Evolutionary conservation across 2,113 vertebrate species (phyloP), one percentile per base, ranked within the genome.

Genomic region (Oreochromis aureus): DNA sequence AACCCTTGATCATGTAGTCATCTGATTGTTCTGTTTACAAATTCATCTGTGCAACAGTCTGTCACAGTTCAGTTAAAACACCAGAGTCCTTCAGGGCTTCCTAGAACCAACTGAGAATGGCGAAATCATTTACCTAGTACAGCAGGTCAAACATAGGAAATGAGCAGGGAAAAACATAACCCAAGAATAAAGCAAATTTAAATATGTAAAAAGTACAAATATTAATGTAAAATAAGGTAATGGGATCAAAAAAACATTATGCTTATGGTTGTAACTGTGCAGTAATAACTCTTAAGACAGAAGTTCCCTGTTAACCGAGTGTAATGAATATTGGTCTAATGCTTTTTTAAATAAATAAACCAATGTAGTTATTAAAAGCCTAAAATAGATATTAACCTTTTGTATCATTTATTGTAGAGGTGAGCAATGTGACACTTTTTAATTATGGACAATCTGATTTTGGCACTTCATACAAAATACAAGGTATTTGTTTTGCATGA

Each of bases 1-100:
- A 88, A 93, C 90, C 91, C 80, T 91, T 93, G 91, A 88, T 76
- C 91, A 83, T 36, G 27, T 58, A 48, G 48, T 53, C 36, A 59
- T 10, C 66, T 36, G 46, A 53, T 22, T 71, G 61, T 34, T 86
- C 5, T 59, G 53, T 88, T 87, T 73, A 36, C 53, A 39, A 44
- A 81, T 83, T 79, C 54, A 54, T 84, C 15, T 82, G 30, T 56
- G 24, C 71, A 51, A 24, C 15, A 18, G 19, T 66, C 19, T 55
- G 32, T 82, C 66, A 61, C 5, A 3, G 73, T 79, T 80, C 46
- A 59, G 32, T 82, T 84, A 15, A 73, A 82, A 39, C 56, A 22
- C 18, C 4, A n/a, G 12, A 19, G 76, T 54, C 27, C 7, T 80
- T 80, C 2, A 53, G 12, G 24, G 32, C 12, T 80, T 30, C 24